A percentile compares a stretch with the other conserved stretches of the same genome.
phyloP scores from a whole-genome alignment of 2,113 vertebrate species.

The Anser cygnoides region DNA sequence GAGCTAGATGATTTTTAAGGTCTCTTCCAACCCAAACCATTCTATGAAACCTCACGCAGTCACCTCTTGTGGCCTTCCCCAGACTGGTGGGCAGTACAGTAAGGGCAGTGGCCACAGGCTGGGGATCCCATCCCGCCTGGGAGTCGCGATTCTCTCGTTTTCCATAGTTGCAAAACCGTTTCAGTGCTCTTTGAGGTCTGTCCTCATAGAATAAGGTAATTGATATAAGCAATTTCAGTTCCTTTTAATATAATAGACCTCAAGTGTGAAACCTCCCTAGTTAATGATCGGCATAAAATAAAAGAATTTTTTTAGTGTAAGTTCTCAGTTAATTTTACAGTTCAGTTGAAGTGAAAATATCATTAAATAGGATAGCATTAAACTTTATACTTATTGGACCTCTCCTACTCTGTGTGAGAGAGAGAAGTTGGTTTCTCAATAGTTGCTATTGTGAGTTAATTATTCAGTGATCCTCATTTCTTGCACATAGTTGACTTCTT shows the following conservation, averaged over 20 bases:
- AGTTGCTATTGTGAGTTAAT: accelerated
- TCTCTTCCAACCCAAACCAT: too few relatives aligned
- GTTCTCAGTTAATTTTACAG: slow-evolving; percentile 74
- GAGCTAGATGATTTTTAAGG: too few relatives aligned
- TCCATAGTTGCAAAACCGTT: neutral
- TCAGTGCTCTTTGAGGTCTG: neutral
- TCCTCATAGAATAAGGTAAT: slow-evolving; percentile 59
- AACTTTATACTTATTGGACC: neutral
- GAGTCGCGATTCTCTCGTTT: neutral
- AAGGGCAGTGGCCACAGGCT: accelerated
- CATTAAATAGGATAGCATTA: neutral
- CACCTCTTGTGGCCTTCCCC: accelerated
- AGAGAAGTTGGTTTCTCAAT: neutral
- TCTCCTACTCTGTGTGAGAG: neutral
- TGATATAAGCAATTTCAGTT: slow-evolving; percentile 62
- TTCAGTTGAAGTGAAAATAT: slow-evolving; percentile 61
- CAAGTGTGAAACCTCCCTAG: slow-evolving; percentile 66
- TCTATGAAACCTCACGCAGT: neutral
- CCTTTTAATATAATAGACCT: slow-evolving; percentile 65
- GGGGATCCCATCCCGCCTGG: neutral
- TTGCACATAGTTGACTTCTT: accelerated
- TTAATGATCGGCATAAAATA: slow-evolving; percentile 76
- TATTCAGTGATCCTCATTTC: neutral
- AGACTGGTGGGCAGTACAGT: accelerated
- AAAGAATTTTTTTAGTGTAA: slow-evolving; percentile 66